Conservation (phyloP, 2,797 vertebrate genomes). For the Diplodus puntazzo region DNA sequence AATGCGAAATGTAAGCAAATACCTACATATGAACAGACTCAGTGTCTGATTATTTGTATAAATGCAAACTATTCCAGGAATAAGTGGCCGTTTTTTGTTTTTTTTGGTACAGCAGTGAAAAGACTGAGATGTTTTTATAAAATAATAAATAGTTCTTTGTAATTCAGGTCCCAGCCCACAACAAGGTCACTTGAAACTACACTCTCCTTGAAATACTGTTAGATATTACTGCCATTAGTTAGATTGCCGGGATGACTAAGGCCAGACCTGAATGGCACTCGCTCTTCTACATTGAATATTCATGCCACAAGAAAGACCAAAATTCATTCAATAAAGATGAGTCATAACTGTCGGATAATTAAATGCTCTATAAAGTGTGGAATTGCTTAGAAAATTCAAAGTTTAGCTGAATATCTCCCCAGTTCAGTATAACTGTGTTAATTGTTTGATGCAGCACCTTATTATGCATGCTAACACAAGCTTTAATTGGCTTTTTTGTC, state of each 20-base stretch:
- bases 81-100: neutral
- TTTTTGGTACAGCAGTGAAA: neutral
- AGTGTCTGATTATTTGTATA: neutral
- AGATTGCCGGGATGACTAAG: constrained; percentile 10
- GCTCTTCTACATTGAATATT: neutral
- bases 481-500: constrained; percentile 61
- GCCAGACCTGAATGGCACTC: neutral
- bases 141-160: neutral
- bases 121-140: neutral
- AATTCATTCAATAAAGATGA: constrained; percentile 37
- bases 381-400: constrained; percentile 53
- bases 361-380: constrained; percentile 37
- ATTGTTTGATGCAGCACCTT: constrained; percentile 67
- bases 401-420: constrained; percentile 55
- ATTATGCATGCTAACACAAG: constrained; percentile 68
- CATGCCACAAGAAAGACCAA: neutral
- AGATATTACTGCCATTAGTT: neutral
- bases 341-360: constrained; percentile 38
- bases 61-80: neutral
- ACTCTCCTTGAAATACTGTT: neutral
- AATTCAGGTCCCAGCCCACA: neutral
- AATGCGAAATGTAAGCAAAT: neutral
- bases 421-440: constrained; percentile 60
- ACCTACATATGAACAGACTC: neutral
- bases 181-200: neutral